Base-by-base conservation (phyloP, 2,113 vertebrate genomes). In the Epinephelus lanceolatus region DNA sequence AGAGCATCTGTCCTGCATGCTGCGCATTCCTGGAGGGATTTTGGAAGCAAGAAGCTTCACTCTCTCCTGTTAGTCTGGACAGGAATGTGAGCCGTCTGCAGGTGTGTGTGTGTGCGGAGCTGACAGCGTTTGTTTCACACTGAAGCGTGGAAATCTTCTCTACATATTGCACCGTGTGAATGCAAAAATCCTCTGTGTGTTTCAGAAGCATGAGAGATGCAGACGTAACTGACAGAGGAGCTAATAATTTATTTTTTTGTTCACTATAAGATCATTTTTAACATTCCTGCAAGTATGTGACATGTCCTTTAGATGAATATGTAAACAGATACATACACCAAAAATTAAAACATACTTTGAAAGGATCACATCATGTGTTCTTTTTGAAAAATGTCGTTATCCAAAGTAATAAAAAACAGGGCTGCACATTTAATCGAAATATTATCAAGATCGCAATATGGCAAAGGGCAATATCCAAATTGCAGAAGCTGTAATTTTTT, bases 21-120 rank as follows among this genome's bases (percentile, higher is more conserved):
- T 76, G 83, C 8, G 61, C 89, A 91, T 92, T 92, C 92, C 90
- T 84, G 76, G 9, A 47, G 82, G 89, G 89, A 90, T 92, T 51
- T 80, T 85, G 80, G 72, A 63, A 60, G 73, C 1, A 75, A 74
- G 85, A 78, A 18, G 72, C 71, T 72, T 84, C 85, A 68, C 85
- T 74, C 86, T 80, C 81, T 77, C 73, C 60, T 3, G 82, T 90
- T 88, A 72, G 91, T 76, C 76, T 0, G 5, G 19, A 13, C 68
- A 91, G 92, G 93, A 94, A 94, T 93, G 91, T 14, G 61, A 65
- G 88, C 6, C 55, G 27, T 60, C 74, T 88, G 84, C 89, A 89
- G 85, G 90, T 94, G 83, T 72, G 91, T 57, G 88, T 47, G 42
- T 27, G 27, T 33, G 3, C 74, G 59, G 12, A 57, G 55, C 78